phyloP scores from a whole-genome alignment of 2,888 invertebrate genomes.

The Harpagoxenus sublaevis region DNA sequence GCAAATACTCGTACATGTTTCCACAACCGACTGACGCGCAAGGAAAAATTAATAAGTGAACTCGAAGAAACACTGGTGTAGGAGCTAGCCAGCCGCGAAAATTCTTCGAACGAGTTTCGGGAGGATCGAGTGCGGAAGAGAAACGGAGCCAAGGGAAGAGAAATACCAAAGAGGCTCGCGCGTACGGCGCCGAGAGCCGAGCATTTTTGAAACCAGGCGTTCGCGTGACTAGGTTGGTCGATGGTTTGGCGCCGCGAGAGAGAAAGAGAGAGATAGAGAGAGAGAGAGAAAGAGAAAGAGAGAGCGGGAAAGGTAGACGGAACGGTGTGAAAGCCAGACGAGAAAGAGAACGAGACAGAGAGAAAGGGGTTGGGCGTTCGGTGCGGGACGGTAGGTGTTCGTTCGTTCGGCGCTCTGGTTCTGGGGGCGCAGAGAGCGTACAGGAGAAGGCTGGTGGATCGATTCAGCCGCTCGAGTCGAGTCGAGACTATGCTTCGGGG shows the following conservation, averaged over 20 bases:
- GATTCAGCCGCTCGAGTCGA: slow-evolving; percentile 84
- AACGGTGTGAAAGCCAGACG: slow-evolving; percentile 45
- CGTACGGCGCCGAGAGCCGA: slow-evolving; percentile 62
- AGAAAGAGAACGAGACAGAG: slow-evolving; percentile 59
- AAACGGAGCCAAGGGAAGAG: slow-evolving; percentile 50
- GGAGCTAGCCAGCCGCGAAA: slow-evolving; percentile 33
- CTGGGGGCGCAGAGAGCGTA: slow-evolving; percentile 73
- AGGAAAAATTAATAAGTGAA: slow-evolving; percentile 24
- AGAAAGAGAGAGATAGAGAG: slow-evolving; percentile 18
- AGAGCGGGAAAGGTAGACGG: slow-evolving; percentile 31
- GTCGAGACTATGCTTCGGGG: slow-evolving; percentile 78
- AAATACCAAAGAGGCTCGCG: slow-evolving; percentile 69
- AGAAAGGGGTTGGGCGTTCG: slow-evolving; percentile 44
- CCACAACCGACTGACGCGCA: neutral
- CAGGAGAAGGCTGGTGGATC: slow-evolving; percentile 81
- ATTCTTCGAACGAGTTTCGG: slow-evolving; percentile 33
- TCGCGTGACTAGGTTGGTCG: slow-evolving; percentile 80
- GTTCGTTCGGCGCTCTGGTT: slow-evolving; percentile 67
- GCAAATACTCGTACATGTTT: neutral
- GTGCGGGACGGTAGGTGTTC: slow-evolving; percentile 56
- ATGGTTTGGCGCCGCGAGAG: slow-evolving; percentile 65
- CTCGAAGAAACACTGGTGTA: slow-evolving; percentile 12
- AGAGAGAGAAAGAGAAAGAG: slow-evolving; percentile 20
- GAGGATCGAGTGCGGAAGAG: slow-evolving; percentile 23
- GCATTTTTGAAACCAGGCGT: slow-evolving; percentile 73